Evolutionary conservation across 2,797 vertebrate genomes (phyloP).

Genomic region (Cottoperca gobio): DNA sequence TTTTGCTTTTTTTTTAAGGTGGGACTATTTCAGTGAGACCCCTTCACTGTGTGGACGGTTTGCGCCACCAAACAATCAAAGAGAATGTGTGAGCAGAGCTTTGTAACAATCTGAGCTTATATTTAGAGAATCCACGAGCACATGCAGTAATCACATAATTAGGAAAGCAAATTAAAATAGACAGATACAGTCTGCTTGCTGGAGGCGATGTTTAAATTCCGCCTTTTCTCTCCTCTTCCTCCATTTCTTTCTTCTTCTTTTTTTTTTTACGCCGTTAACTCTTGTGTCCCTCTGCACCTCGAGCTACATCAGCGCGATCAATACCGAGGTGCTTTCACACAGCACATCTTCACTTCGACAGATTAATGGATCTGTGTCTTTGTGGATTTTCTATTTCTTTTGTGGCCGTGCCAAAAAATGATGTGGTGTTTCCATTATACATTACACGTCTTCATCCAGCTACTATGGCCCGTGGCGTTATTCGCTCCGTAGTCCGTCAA

Average conservation of each 20-base stretch:
- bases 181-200: constrained; percentile 77
- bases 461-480: constrained; percentile 45
- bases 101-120: constrained; percentile 69
- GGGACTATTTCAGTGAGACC: constrained; percentile 46
- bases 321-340: constrained; percentile 44
- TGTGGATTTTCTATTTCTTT: not conserved
- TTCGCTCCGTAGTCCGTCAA: constrained; percentile 44
- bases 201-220: constrained; percentile 65
- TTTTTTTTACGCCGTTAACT: constrained; percentile 36
- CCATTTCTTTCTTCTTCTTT: constrained; percentile 41
- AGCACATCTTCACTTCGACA: constrained; percentile 51
- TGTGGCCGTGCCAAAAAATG: constrained; percentile 17
- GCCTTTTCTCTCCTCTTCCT: constrained; percentile 26
- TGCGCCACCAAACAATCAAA: constrained; percentile 76
- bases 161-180: constrained; percentile 84
- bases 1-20: constrained; percentile 38
- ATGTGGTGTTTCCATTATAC: constrained; percentile 44
- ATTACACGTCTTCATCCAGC: constrained; percentile 10
- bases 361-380: constrained; percentile 55
- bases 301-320: constrained; percentile 51
- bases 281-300: constrained; percentile 48
- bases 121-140: constrained; percentile 76
- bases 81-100: constrained; percentile 70
- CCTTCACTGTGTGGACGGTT: constrained; percentile 54
- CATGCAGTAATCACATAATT: constrained; percentile 83